Conservation (phyloP, 2,113 vertebrate species). For the Cebus imitator region DNA sequence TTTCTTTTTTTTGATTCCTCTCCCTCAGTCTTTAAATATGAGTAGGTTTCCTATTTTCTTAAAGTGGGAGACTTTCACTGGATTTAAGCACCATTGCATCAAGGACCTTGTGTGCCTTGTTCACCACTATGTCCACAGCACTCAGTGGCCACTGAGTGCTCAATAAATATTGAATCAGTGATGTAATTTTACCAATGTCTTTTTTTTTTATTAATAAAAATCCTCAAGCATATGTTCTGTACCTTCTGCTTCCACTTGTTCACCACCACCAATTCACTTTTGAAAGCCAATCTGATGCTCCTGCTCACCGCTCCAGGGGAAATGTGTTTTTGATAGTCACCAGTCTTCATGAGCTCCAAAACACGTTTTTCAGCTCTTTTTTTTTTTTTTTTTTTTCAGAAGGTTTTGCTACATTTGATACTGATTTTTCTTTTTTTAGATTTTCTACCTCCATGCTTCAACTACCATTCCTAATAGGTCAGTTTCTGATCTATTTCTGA, state of each 20-base stretch:
- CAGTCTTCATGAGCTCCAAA: background rate
- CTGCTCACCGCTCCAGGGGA: background rate
- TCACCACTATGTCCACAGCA: background rate
- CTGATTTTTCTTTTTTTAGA: background rate
- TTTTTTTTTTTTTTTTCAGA: background rate
- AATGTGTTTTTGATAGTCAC: background rate
- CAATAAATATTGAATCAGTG: background rate
- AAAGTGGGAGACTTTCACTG: background rate
- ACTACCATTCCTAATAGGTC: background rate
- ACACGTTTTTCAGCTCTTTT: background rate
- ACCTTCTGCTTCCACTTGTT: background rate
- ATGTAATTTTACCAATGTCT: background rate
- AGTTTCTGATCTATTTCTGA: background rate
- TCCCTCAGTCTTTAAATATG: background rate
- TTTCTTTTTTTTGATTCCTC: background rate
- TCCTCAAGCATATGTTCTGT: background rate
- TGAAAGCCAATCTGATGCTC: background rate
- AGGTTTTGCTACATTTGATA: background rate
- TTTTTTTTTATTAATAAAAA: background rate
- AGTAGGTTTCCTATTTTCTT: background rate
- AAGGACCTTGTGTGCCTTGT: background rate
- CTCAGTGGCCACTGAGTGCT: background rate
- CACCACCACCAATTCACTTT: background rate
- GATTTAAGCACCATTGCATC: background rate
- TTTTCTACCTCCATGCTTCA: background rate